Base-by-base conservation (phyloP, 2,888 invertebrate genomes). In the Theretra japonica region DNA sequence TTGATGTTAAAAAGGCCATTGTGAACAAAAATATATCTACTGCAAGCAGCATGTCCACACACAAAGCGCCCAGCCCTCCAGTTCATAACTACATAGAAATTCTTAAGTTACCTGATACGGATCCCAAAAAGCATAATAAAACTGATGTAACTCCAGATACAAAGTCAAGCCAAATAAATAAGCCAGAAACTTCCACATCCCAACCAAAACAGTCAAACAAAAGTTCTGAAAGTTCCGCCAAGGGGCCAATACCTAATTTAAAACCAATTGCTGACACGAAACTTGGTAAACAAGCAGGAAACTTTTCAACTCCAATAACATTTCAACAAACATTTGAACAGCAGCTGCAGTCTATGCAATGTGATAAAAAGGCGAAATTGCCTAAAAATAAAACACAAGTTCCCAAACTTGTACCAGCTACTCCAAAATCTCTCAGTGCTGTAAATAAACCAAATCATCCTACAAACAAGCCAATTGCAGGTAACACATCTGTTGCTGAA, bases 61-160 rank as follows among this genome's bases (percentile, higher is more conserved):
- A 94, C 79, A 95, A 95, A 80, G 89, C 90, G 4, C 92, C 92
- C 72, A 93, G 89, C 79, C 91, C 94, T 70, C 90, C 93, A 59
- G 95, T 96, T 15, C 95, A 96, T 83, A 96, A 96, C 82, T 96
- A 94, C 79, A 96, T 96, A 76, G 95, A 96, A 89, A 96, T 96
- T 77, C 85, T 96, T 73, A 96, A 96, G 86, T 84, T 96, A 72
- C 95, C 96, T 70, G 96, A 96, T 72, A 87, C 82, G 74, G 94
- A 94, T 73, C 72, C 86, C 60, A 93, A 93, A 80, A 93, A 91
- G 74, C 77, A 76, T 73, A 85, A 70, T 58, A 92, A 90, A 79
- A 68, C 78, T 73, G 93, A 94, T 65, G 73, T 72, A 65, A 79
- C 74, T 72, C 72, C 80, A 74, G 89, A 91, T 68, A 74, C 74